phyloP scores from a whole-genome alignment of 2,113 vertebrate genomes.

The Nibea coibor region DNA sequence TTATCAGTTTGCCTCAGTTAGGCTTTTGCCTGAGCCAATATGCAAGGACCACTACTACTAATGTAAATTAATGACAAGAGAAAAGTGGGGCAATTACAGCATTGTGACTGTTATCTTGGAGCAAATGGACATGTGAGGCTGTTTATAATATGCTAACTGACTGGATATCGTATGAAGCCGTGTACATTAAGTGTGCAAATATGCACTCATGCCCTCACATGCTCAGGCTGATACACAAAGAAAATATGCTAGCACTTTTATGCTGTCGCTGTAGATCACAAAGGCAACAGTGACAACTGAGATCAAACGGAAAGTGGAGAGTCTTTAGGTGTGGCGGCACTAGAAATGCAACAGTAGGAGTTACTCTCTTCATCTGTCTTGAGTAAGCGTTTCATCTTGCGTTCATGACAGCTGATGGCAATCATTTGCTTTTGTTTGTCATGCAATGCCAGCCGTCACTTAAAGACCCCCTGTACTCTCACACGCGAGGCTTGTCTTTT shows the following conservation, averaged over 20 bases:
- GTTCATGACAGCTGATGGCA: constrained; percentile 69
- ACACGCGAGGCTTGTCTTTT: constrained; percentile 58
- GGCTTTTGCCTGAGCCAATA: constrained; percentile 48
- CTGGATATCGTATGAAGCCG: not conserved
- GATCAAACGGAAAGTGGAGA: constrained; percentile 50
- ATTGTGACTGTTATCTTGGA: constrained; percentile 63
- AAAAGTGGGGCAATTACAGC: constrained; percentile 58
- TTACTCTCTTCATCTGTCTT: constrained; percentile 43
- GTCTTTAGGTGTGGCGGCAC: constrained; percentile 48
- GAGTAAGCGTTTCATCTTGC: constrained; percentile 58
- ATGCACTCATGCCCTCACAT: constrained; percentile 10
- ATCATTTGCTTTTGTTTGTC: constrained; percentile 64
- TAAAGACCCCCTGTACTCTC: constrained; percentile 42
- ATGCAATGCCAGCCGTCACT: constrained; percentile 51
- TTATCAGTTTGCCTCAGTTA: constrained; percentile 72
- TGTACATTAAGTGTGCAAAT: not conserved
- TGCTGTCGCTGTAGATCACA: constrained; percentile 34
- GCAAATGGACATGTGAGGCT: constrained; percentile 35
- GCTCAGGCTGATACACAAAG: constrained; percentile 23
- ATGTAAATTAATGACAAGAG: constrained; percentile 75
- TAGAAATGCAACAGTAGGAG: constrained; percentile 33
- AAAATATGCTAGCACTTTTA: constrained; percentile 5
- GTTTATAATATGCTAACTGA: constrained; percentile 37
- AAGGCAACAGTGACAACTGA: constrained; percentile 43
- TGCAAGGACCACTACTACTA: constrained; percentile 55